These are phyloP conservation scores for Pogonomyrmex californicus DNA, from an alignment of 1,140 invertebrate species.

Conservation along the genomic window DNA sequence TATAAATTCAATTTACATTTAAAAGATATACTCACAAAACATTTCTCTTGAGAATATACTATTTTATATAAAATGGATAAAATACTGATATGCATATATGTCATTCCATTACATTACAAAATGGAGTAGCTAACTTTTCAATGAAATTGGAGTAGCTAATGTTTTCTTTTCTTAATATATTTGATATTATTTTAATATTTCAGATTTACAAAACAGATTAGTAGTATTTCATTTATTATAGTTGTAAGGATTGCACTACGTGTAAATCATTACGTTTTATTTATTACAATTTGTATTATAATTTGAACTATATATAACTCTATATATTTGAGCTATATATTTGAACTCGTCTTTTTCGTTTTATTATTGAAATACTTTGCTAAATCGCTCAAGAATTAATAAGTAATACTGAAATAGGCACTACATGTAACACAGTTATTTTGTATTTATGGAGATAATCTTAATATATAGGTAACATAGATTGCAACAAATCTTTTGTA, in stretches of 20 bases:
- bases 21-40: slow-evolving; percentile 48
- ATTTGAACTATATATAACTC: neutral
- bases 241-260: slow-evolving; percentile 3
- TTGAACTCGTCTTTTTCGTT: slow-evolving; percentile 7
- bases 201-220: slow-evolving; percentile 19
- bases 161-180: slow-evolving; percentile 2
- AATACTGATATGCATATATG: slow-evolving; percentile 45
- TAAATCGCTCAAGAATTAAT: slow-evolving; percentile 35
- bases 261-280: slow-evolving; percentile 7
- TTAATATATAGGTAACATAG: slow-evolving; percentile 14
- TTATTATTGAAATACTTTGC: neutral
- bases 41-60: neutral
- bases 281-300: slow-evolving; percentile 24
- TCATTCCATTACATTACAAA: slow-evolving; percentile 29
- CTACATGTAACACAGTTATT: slow-evolving; percentile 44
- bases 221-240: slow-evolving; percentile 9
- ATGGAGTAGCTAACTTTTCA: neutral
- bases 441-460: slow-evolving; percentile 39
- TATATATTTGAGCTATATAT: slow-evolving; percentile 7
- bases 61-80: slow-evolving; percentile 34
- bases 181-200: slow-evolving; percentile 20
- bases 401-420: slow-evolving; percentile 45
- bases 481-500: neutral
- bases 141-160: neutral
- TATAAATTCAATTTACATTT: slow-evolving; percentile 35